Percentiles rank a stretch among this genome's conserved stretches.
Evolutionary conservation across 2,113 vertebrate species (phyloP).

Genomic region (Alligator sinensis): DNA sequence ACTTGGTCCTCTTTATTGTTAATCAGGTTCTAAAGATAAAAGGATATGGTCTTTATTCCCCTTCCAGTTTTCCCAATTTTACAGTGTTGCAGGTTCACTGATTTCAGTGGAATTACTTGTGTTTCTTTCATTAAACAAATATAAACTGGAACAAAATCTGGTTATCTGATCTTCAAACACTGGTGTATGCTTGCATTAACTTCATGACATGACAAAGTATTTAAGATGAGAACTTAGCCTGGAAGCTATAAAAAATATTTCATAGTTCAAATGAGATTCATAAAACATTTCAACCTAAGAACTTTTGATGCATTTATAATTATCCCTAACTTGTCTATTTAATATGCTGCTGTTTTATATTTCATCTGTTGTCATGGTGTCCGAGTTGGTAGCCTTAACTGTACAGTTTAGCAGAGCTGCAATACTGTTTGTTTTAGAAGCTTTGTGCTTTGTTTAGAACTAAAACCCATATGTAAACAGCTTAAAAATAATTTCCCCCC

Average conservation of each 20-base stretch:
- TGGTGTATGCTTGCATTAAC: neutral
- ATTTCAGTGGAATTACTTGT: neutral
- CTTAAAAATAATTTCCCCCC: neutral
- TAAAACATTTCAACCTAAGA: neutral
- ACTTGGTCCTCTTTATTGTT: slow-evolving; percentile 1
- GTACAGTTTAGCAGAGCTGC: neutral
- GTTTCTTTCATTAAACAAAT: neutral
- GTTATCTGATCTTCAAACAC: neutral
- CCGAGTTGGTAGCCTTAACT: neutral
- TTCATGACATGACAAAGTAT: neutral
- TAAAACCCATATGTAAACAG: neutral
- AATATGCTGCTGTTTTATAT: neutral
- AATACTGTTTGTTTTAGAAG: neutral
- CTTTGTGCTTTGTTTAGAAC: neutral
- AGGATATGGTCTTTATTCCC: slow-evolving; percentile 2
- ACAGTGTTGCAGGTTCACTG: neutral
- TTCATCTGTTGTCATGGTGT: slow-evolving; percentile 30
- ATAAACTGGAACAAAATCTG: neutral
- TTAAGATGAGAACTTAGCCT: neutral
- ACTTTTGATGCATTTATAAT: neutral
- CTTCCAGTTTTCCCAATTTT: neutral
- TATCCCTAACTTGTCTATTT: neutral
- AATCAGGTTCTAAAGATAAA: neutral
- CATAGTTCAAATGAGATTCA: neutral
- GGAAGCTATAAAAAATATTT: neutral